A percentile compares a stretch with the other conserved stretches of the same genome.
phyloP scores from a whole-genome alignment of 2,888 invertebrate genomes.

The Hybos culiciformis region DNA sequence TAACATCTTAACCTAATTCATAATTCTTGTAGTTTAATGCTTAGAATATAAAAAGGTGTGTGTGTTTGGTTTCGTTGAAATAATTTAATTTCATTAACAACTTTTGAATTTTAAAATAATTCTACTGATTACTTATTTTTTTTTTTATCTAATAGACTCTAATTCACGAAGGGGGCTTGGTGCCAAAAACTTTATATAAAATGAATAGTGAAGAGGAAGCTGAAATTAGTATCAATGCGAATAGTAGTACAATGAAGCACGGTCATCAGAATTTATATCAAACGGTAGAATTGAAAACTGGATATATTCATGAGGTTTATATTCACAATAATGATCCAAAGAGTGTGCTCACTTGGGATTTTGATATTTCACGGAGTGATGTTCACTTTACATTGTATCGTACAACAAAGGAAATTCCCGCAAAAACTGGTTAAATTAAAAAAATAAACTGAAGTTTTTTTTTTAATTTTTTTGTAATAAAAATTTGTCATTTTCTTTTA shows the following conservation, averaged over 20 bases:
- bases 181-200: slow-evolving; percentile 76
- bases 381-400: slow-evolving; percentile 65
- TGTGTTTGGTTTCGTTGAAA: slow-evolving; percentile 7
- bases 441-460: background rate
- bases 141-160: slow-evolving; percentile 56
- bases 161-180: slow-evolving; percentile 74
- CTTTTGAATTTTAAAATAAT: no score
- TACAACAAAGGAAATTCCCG: slow-evolving; percentile 25
- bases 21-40: slow-evolving; percentile 1
- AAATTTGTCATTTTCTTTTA: slow-evolving; percentile 9
- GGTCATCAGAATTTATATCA: slow-evolving; percentile 33
- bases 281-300: slow-evolving; percentile 27
- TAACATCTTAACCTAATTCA: background rate
- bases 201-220: slow-evolving; percentile 33
- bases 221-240: slow-evolving; percentile 1
- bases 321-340: slow-evolving; percentile 71
- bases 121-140: slow-evolving; percentile 7
- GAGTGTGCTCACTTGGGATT: slow-evolving; percentile 91
- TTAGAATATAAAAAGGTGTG: background rate
- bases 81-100: background rate
- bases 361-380: slow-evolving; percentile 83
- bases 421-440: slow-evolving; percentile 24
- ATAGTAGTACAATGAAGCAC: slow-evolving; percentile 17
- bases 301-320: slow-evolving; percentile 59
- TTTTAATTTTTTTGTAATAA: background rate